Evolutionary conservation across 2,797 vertebrate genomes (phyloP).

Genomic region (Hyperoplus lanceolatus): DNA sequence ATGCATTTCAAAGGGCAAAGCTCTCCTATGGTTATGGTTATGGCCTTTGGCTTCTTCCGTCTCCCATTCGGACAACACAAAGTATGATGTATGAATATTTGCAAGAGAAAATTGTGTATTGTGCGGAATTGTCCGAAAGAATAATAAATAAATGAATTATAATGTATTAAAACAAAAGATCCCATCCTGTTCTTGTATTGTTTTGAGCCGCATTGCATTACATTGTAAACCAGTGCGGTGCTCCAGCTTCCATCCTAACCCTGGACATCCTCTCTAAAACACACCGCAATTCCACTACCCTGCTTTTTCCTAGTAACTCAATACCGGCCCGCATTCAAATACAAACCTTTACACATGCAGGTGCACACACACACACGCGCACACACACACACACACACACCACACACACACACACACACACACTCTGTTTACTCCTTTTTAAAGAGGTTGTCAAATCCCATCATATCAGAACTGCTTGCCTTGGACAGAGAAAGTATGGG

Average conservation of each 20-base stretch:
- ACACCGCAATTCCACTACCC: conserved; percentile 45
- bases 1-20: conserved; percentile 31
- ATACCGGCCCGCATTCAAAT: conserved; percentile 29
- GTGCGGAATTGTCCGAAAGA: too few relatives aligned
- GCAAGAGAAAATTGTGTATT: too few relatives aligned
- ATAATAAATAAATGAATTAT: too few relatives aligned
- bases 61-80: too few relatives aligned
- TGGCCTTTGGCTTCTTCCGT: too few relatives aligned
- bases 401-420: conserved; percentile 18
- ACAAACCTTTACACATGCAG: conserved; percentile 56
- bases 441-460: conserved; percentile 65
- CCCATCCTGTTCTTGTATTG: conserved; percentile 45
- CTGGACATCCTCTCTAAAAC: conserved; percentile 67
- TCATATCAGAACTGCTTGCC: conserved; percentile 59
- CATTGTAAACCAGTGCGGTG: conserved; percentile 40
- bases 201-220: conserved; percentile 52
- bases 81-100: too few relatives aligned
- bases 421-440: conserved; percentile 51
- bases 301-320: conserved; percentile 56
- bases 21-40: conserved; percentile 39
- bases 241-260: conserved; percentile 70
- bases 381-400: not conserved
- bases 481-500: conserved; percentile 50
- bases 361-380: conserved; percentile 27
- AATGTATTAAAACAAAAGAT: conserved; percentile 48